Conservation (phyloP, 2,888 invertebrate genomes). For the Pecten maximus region DNA sequence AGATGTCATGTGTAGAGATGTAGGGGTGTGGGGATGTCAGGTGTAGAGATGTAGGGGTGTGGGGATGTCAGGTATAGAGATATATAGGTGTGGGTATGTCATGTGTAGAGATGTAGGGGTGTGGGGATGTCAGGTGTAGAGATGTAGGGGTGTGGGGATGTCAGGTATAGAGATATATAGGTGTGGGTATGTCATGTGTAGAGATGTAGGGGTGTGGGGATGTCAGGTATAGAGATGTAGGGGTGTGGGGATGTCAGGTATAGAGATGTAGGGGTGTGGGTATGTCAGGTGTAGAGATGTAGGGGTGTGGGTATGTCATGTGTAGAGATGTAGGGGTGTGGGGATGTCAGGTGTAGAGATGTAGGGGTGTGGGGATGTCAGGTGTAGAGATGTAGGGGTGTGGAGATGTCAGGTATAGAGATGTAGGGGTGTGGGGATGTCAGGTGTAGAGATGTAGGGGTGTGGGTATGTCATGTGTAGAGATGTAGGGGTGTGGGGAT, state of each 20-base stretch:
- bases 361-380: background rate
- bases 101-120: background rate
- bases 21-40: background rate
- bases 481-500: no score
- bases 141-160: no score
- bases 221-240: no score
- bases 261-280: background rate
- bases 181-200: no score
- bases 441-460: no score
- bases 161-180: no score
- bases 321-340: background rate
- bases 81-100: background rate
- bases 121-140: background rate
- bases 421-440: background rate
- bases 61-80: background rate
- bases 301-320: background rate
- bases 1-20: background rate
- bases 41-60: background rate
- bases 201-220: no score
- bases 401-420: background rate
- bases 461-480: no score
- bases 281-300: background rate
- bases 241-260: background rate
- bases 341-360: background rate
- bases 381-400: background rate